Evolutionary conservation across 2,113 vertebrate species (phyloP), one percentile per base, ranked within the genome.

Genomic region (Forbesichthys papilliferus): DNA sequence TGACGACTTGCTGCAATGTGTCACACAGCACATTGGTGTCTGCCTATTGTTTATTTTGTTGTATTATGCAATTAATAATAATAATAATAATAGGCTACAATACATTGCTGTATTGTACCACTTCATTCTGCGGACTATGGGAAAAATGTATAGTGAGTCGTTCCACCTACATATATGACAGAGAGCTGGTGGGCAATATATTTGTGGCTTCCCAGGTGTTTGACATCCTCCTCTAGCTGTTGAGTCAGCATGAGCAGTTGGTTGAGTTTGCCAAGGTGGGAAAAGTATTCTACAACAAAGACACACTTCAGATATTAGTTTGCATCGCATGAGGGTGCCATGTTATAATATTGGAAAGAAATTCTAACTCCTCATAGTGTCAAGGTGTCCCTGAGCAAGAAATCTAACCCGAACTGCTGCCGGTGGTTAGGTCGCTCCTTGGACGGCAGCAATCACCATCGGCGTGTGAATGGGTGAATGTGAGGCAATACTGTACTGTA

Each of bases 111-210:
- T 42, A 8, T 8, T 4, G 5, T 11, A 16, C 3, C 53, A 16
- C 53, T 7, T n/a, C 53, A 14, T 16, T 16, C 12, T n/a, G 13
- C 16, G 14, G 54, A 3, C n/a, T 18, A 0, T 56, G 20, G 9
- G 54, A 4, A 14, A 52, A 27, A 33, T 27, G 53, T 33, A 9
- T 34, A 34, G 27, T 33, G 20, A 54, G 16, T 20, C 16, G 13
- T 59, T 59, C 33, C 36, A 53, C 92, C 91, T 71, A 94, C 93
- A 75, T 94, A 94, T 62, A 94, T 87, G 33, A 93, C 93, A 2
- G 93, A 93, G 52, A 94, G 87, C 86, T 94, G 93, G 85, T 94
- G 93, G 51, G 93, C 88, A 11, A 94, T 88, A 77, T 94, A 94
- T 85, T 94, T 94, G 74, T 94, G 93, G 83, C 93, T 94, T 48